Base-by-base conservation (phyloP, 2,797 vertebrate species). In the Microctenopoma steveboyesi region DNA sequence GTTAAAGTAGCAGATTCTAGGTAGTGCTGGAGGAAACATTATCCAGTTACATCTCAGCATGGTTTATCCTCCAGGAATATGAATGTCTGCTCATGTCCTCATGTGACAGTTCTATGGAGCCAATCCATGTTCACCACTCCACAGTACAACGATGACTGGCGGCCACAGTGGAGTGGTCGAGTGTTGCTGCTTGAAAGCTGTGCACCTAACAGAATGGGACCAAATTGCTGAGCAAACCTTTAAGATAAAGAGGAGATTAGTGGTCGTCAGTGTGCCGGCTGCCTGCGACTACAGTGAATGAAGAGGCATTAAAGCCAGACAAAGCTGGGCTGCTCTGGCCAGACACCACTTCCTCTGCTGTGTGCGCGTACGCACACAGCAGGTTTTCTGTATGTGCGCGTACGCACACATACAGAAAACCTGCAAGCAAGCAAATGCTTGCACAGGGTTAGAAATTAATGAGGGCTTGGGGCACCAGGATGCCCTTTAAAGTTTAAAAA, bases 201-300 rank as follows among this genome's bases (percentile, higher is more conserved):
- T 72, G 58, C 73, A 46, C 14, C 48, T 6, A 50, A 51, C 74
- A 85, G 86, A 89, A 82, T 79, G 69, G 80, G 71, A 67, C 54
- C 45, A 76, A 89, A 91, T 76, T 89, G 91, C 90, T 92, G 91
- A 91, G 82, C 83, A 88, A 88, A 86, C 81, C 83, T 88, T 89
- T 81, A 83, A 83, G 85, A 90, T 86, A 90, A 90, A 88, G 85
- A 91, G 88, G 77, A 90, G 90, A 89, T 89, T 90, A 91, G 84
- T 46, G 48, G 75, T 78, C 86, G 88, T 88, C 86, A 77, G 81
- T 76, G 47, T 5, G 2, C 86, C 72, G 84, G 69, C 73, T 85
- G 75, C 65, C 76, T 87, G 78, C 73, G 85, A 79, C 79, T 73
- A 62, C 54, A 74, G 69, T 81, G 78, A 87, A 91, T 83, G 81